Conservation (phyloP, 1,140 invertebrate species). For the Eurosta solidaginis region DNA sequence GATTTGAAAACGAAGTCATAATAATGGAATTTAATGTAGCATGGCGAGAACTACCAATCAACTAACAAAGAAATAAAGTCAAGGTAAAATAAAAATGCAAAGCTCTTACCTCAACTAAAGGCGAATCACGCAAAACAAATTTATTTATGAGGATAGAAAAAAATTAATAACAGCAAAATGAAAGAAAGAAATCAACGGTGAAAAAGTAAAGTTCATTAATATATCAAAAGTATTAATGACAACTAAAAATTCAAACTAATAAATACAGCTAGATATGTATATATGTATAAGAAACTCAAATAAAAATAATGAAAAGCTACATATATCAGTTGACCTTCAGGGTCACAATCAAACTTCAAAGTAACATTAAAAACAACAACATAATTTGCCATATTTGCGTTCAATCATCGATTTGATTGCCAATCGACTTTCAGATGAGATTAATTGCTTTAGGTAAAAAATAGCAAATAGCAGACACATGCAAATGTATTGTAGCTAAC, state of each 20-base stretch:
- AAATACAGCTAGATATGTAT: too few relatives aligned
- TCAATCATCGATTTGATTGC: background rate
- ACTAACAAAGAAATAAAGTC: background rate
- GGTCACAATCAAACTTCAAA: background rate
- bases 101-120: too few relatives aligned
- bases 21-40: background rate
- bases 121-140: too few relatives aligned
- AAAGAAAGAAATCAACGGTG: too few relatives aligned
- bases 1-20: background rate
- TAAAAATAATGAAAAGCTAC: too few relatives aligned
- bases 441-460: background rate
- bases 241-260: too few relatives aligned
- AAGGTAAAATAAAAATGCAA: too few relatives aligned
- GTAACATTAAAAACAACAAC: background rate
- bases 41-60: too few relatives aligned
- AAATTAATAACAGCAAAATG: too few relatives aligned
- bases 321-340: background rate
- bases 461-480: background rate
- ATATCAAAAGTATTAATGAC: too few relatives aligned
- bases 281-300: background rate
- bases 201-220: too few relatives aligned
- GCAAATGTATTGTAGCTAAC: background rate
- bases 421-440: background rate
- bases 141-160: too few relatives aligned
- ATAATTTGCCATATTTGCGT: background rate